phyloP scores from a whole-genome alignment of 2,888 invertebrate species.

The Tinea semifulvella region DNA sequence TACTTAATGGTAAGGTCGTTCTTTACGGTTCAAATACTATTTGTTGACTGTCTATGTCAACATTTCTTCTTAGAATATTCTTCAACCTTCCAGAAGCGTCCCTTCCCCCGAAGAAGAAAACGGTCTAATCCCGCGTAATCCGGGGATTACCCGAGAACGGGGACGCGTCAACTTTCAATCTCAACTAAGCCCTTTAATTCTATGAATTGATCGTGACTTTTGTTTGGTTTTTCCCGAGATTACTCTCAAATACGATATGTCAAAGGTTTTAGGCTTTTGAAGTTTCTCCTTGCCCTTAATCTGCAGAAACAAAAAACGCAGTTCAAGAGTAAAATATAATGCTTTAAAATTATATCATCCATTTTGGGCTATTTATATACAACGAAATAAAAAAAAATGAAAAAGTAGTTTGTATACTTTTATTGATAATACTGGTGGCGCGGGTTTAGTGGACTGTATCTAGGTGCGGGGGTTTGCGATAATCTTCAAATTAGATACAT shows the following conservation, averaged over 20 bases:
- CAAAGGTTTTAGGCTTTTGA: neutral
- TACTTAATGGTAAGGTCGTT: neutral
- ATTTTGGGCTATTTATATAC: no score
- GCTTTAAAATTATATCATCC: no score
- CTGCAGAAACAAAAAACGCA: no score
- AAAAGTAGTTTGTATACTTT: no score
- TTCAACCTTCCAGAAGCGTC: slow-evolving; percentile 4
- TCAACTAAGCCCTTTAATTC: slow-evolving; percentile 41
- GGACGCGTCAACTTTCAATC: slow-evolving; percentile 44
- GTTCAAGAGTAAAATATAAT: no score
- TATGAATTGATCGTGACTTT: slow-evolving; percentile 42
- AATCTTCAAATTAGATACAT: no score
- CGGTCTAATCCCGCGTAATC: slow-evolving; percentile 37
- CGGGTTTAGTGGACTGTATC: no score
- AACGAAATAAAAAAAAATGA: no score
- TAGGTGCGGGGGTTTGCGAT: no score
- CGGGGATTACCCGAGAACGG: slow-evolving; percentile 30
- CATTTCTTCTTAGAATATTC: neutral
- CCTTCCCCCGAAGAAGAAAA: slow-evolving; percentile 23
- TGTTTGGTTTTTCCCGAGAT: slow-evolving; percentile 16
- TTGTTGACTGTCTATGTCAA: no score
- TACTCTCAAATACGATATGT: neutral
- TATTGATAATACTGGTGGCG: no score
- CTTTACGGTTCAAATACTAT: neutral
- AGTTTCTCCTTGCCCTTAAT: no score